Evolutionary conservation across 2,888 invertebrate species (phyloP).

Genomic region (Zelleria hepariella): DNA sequence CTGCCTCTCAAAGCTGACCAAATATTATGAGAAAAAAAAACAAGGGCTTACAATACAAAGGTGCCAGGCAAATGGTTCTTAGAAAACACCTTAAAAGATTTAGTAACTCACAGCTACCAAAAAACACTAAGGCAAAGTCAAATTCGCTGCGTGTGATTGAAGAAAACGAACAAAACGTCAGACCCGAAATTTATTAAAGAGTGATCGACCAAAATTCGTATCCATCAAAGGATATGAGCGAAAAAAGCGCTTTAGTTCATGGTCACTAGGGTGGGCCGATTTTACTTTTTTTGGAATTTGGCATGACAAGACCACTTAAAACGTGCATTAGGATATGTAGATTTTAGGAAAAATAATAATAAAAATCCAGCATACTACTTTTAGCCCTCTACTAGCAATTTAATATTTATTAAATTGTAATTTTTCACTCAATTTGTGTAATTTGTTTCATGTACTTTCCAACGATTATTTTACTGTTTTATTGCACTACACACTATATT

Average conservation of each 20-base stretch:
- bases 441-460: too few species aligned
- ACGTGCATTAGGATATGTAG: too few species aligned
- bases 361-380: too few species aligned
- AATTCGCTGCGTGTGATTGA: conserved; percentile 39
- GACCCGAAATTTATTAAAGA: conserved; percentile 30
- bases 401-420: too few species aligned
- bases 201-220: conserved; percentile 32
- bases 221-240: conserved; percentile 21
- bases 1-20: conserved; percentile 11
- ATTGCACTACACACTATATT: too few species aligned
- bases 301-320: too few species aligned
- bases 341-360: too few species aligned
- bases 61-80: conserved; percentile 27
- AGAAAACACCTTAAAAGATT: conserved; percentile 25
- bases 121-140: conserved; percentile 36
- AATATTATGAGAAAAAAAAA: conserved; percentile 16
- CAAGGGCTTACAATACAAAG: conserved; percentile 12
- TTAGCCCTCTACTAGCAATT: too few species aligned
- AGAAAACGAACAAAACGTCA: conserved; percentile 33
- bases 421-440: too few species aligned
- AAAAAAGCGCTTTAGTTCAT: conserved; percentile 23
- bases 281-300: too few species aligned
- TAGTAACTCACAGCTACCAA: conserved; percentile 31
- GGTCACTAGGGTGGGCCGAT: too few species aligned
- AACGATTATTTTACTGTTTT: too few species aligned